Conservation (phyloP, 2,888 invertebrate genomes). For the Cynaeus angustus region DNA sequence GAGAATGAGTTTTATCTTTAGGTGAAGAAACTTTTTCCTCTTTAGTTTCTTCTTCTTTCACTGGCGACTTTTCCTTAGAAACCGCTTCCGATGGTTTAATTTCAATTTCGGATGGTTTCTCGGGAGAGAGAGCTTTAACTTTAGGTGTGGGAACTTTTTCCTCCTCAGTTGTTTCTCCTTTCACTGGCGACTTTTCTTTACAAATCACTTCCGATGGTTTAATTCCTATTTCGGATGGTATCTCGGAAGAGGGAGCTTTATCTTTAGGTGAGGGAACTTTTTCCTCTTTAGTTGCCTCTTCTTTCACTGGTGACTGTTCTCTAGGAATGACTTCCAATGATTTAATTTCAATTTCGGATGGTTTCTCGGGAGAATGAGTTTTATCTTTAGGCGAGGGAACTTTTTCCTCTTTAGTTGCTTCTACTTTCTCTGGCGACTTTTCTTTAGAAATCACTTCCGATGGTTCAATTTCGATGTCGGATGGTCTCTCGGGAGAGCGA, state of each 20-base stretch:
- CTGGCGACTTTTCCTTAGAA: neutral
- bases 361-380: constrained; percentile 5
- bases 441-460: neutral
- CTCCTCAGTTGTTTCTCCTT: neutral
- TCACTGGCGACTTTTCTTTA: neutral
- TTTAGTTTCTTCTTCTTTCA: constrained; percentile 6
- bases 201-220: constrained; percentile 3
- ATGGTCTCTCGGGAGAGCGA: constrained; percentile 11
- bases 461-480: constrained; percentile 1
- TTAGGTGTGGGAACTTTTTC: constrained; percentile 11
- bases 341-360: constrained; percentile 7
- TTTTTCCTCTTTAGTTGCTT: neutral
- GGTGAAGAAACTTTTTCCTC: constrained; percentile 5
- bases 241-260: constrained; percentile 15
- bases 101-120: constrained; percentile 3
- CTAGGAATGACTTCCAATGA: neutral
- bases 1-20: constrained; percentile 9
- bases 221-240: constrained; percentile 23
- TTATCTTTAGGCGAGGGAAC: constrained; percentile 13
- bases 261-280: constrained; percentile 9
- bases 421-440: neutral
- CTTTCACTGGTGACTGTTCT: constrained; percentile 3
- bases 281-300: no score
- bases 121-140: constrained; percentile 12
- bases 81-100: neutral